Percentiles rank a stretch among this genome's conserved stretches.
Conservation (phyloP, 2,888 invertebrate genomes). For the Drosophila paranaensis region DNA sequence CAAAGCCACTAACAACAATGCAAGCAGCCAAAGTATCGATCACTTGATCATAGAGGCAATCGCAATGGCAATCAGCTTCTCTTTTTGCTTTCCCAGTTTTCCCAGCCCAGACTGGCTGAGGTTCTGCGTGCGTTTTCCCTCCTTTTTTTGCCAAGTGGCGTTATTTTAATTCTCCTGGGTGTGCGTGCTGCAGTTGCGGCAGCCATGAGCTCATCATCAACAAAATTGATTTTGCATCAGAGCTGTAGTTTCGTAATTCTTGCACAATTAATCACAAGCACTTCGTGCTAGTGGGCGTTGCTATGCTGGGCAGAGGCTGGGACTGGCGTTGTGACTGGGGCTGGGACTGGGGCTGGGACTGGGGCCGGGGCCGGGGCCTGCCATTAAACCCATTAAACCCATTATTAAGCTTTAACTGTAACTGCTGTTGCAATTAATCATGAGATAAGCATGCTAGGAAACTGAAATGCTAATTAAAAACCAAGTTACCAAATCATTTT, state of each 20-base stretch:
- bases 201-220: conserved; percentile 42
- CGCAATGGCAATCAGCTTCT: conserved; percentile 53
- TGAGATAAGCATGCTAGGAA: conserved; percentile 70
- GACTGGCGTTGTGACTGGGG: conserved; percentile 2
- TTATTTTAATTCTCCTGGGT: conserved; percentile 61
- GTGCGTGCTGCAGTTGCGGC: conserved; percentile 57
- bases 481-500: conserved; percentile 65
- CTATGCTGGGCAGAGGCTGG: conserved; percentile 32
- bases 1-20: conserved; percentile 63
- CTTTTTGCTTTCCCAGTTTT: conserved; percentile 15
- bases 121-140: conserved; percentile 48
- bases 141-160: conserved; percentile 49
- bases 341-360: conserved; percentile 3
- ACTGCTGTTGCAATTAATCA: conserved; percentile 73
- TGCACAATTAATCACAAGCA: conserved; percentile 69
- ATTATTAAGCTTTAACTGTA: conserved; percentile 75
- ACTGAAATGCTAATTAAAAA: conserved; percentile 76
- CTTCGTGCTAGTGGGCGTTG: conserved; percentile 71
- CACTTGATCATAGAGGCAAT: conserved; percentile 52
- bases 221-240: conserved; percentile 72
- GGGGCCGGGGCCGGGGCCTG: conserved; percentile 12
- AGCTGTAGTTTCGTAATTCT: conserved; percentile 48
- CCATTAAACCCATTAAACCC: conserved; percentile 55
- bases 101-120: conserved; percentile 21
- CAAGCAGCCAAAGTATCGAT: conserved; percentile 53